Percentiles rank a stretch among this genome's conserved stretches.
Evolutionary conservation across 2,797 vertebrate species (phyloP).

Genomic region (Microctenopoma steveboyesi): DNA sequence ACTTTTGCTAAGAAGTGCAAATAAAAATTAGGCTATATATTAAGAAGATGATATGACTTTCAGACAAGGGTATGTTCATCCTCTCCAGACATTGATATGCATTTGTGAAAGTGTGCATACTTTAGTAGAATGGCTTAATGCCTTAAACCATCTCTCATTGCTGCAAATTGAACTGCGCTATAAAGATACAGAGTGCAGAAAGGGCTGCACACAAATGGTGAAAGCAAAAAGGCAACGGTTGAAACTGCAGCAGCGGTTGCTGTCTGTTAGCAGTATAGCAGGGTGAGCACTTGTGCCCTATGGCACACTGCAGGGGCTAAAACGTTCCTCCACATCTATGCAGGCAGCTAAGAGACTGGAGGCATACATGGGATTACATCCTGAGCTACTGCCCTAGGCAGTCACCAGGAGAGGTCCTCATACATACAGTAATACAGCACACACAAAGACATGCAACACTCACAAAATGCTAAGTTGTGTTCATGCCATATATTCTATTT

Average conservation of each 20-base stretch:
- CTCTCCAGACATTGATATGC: slow-evolving; percentile 65
- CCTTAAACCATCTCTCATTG: slow-evolving; percentile 66
- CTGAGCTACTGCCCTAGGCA: slow-evolving; percentile 78
- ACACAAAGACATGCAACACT: slow-evolving; percentile 43
- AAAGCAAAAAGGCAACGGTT: slow-evolving; percentile 45
- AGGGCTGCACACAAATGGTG: slow-evolving; percentile 46
- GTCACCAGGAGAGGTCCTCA: slow-evolving; percentile 74
- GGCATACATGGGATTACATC: slow-evolving; percentile 83
- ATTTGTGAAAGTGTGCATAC: slow-evolving; percentile 68
- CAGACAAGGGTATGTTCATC: slow-evolving; percentile 56
- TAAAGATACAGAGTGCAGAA: slow-evolving; percentile 44
- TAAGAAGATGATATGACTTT: slow-evolving; percentile 72
- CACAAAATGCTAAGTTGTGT: slow-evolving; percentile 21
- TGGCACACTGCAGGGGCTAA: slow-evolving; percentile 85
- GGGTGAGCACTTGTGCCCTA: slow-evolving; percentile 79
- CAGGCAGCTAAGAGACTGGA: slow-evolving; percentile 80
- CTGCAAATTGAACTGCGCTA: slow-evolving; percentile 68
- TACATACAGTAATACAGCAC: slow-evolving; percentile 37
- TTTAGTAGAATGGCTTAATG: slow-evolving; percentile 68
- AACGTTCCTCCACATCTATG: slow-evolving; percentile 82
- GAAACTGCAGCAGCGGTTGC: slow-evolving; percentile 51
- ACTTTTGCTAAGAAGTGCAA: slow-evolving; percentile 62
- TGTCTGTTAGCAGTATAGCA: slow-evolving; percentile 67
- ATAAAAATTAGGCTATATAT: slow-evolving; percentile 68
- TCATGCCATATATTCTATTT: slow-evolving; percentile 9